Conservation (phyloP, 2,113 vertebrate species). For the Leiothrix lutea region DNA sequence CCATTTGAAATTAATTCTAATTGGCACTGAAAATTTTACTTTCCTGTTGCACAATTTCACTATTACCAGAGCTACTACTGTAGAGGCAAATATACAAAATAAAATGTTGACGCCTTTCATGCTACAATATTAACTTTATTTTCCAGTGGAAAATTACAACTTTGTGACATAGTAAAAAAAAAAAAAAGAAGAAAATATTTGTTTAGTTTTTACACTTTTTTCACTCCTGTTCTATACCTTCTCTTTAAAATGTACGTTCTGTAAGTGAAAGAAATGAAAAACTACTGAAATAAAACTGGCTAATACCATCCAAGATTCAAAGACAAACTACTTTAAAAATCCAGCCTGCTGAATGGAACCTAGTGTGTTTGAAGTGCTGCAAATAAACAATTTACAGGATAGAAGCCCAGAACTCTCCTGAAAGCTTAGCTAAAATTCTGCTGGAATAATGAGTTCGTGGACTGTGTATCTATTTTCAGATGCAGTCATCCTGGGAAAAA, state of each 20-base stretch:
- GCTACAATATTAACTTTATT: conserved; percentile 25
- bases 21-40: neutral
- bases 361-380: neutral
- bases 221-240: neutral
- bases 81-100: neutral
- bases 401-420: neutral
- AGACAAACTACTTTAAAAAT: neutral
- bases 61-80: neutral
- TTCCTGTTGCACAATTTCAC: neutral
- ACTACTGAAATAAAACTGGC: neutral
- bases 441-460: neutral
- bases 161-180: neutral
- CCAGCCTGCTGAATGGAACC: neutral
- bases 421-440: neutral
- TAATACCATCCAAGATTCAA: neutral
- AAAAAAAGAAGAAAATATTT: neutral
- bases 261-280: neutral
- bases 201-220: neutral
- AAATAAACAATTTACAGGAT: neutral
- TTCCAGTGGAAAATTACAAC: conserved; percentile 16
- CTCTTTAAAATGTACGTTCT: neutral
- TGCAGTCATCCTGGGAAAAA: neutral
- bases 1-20: neutral
- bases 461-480: neutral
- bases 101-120: neutral